Evolutionary conservation across 2,888 invertebrate species (phyloP).

Genomic region (Aspidiotus rigidus): DNA sequence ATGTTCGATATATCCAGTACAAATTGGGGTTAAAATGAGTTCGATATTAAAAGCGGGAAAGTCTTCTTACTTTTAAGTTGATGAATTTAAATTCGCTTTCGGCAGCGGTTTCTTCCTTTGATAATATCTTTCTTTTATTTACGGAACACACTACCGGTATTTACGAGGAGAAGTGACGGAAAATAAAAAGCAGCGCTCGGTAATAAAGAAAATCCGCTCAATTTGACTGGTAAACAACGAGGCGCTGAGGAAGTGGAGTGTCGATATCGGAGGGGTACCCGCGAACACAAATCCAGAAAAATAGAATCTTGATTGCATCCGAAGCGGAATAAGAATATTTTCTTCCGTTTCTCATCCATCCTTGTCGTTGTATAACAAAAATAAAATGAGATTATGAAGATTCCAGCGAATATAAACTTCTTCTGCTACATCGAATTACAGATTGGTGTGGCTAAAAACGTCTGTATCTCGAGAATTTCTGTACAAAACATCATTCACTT

Average conservation of each 20-base stretch:
- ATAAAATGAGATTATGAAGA: neutral
- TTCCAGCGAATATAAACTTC: neutral
- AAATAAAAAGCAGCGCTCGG: neutral
- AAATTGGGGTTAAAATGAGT: too few species aligned
- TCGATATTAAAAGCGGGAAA: too few species aligned
- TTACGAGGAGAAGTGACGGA: neutral
- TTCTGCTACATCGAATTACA: too few species aligned
- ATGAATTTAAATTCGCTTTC: too few species aligned
- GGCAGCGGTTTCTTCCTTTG: too few species aligned
- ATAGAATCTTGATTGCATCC: constrained; percentile 2
- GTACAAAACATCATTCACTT: too few species aligned
- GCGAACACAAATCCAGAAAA: neutral
- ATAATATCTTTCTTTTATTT: too few species aligned
- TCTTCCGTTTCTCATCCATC: neutral
- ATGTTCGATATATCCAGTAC: too few species aligned
- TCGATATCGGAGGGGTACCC: neutral
- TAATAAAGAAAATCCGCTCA: neutral
- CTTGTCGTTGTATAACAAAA: neutral
- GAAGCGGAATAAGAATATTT: neutral
- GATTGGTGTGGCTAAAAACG: too few species aligned
- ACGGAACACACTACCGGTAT: too few species aligned
- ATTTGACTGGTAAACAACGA: neutral
- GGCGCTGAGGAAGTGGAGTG: neutral
- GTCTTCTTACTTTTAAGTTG: too few species aligned
- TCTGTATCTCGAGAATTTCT: too few species aligned